These are phyloP conservation scores for Eupithecia subfuscata DNA, from an alignment of 2,888 invertebrate genomes.

Conservation along the genomic window DNA sequence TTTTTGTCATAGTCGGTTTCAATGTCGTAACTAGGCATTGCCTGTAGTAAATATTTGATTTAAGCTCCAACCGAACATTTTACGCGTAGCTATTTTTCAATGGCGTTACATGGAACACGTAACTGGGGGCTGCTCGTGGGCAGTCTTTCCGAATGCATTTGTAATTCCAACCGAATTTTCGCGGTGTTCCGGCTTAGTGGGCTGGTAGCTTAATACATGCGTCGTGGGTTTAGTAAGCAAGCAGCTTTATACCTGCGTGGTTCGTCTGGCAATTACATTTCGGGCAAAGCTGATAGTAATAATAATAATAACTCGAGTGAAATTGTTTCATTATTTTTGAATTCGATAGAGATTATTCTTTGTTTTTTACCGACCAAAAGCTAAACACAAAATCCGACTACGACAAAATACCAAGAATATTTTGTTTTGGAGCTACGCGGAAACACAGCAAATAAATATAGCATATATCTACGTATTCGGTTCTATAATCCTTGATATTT, in stretches of 20 bases:
- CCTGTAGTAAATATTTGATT: constrained; percentile 53
- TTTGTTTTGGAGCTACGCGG: not conserved
- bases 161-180: not conserved
- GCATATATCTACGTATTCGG: no score
- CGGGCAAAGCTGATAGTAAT: not conserved
- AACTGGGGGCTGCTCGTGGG: constrained; percentile 5
- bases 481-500: no score
- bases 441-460: not conserved
- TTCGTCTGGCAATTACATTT: not conserved
- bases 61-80: constrained; percentile 44
- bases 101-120: constrained; percentile 33
- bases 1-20: no score
- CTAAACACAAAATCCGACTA: not conserved
- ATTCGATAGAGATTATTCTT: not conserved
- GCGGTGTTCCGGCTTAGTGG: not conserved
- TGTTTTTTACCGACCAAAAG: no score
- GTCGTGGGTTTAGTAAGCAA: not conserved
- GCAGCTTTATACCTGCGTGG: no score
- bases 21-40: constrained; percentile 15
- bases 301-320: no score
- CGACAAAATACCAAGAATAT: not conserved
- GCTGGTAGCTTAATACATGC: not conserved
- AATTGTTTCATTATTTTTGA: not conserved
- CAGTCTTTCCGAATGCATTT: constrained; percentile 23
- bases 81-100: constrained; percentile 50